phyloP scores from a whole-genome alignment of 2,113 vertebrate species.

The Lophura nycthemera region DNA sequence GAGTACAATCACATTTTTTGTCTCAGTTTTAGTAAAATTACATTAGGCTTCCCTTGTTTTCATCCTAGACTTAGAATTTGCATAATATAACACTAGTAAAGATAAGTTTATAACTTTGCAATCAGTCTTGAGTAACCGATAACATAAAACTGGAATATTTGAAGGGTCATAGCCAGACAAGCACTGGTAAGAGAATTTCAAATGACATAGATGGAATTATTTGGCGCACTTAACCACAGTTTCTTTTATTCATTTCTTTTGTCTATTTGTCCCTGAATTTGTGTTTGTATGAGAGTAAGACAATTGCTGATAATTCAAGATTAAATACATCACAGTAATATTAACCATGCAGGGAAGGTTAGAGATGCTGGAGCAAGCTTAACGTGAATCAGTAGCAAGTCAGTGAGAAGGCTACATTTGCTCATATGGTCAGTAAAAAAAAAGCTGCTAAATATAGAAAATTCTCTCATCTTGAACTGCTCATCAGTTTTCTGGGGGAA shows the following conservation, averaged over 20 bases:
- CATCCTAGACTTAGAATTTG: not conserved
- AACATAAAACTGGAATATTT: not conserved
- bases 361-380: not conserved
- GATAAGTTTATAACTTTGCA: not conserved
- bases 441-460: not conserved
- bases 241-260: not conserved
- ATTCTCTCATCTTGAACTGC: not conserved
- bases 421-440: not conserved
- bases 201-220: not conserved
- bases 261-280: not conserved
- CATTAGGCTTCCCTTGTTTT: not conserved
- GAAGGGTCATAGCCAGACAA: not conserved
- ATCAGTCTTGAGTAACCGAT: not conserved
- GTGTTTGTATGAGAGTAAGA: not conserved
- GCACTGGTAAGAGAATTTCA: not conserved
- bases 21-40: not conserved
- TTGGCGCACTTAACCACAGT: not conserved
- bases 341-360: not conserved
- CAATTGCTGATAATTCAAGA: not conserved
- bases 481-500: not conserved
- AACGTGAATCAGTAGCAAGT: not conserved
- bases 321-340: not conserved
- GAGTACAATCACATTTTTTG: not conserved
- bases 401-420: not conserved
- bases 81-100: not conserved